Conservation (phyloP, 2,797 vertebrate species). For the Falco novaeseelandiae region DNA sequence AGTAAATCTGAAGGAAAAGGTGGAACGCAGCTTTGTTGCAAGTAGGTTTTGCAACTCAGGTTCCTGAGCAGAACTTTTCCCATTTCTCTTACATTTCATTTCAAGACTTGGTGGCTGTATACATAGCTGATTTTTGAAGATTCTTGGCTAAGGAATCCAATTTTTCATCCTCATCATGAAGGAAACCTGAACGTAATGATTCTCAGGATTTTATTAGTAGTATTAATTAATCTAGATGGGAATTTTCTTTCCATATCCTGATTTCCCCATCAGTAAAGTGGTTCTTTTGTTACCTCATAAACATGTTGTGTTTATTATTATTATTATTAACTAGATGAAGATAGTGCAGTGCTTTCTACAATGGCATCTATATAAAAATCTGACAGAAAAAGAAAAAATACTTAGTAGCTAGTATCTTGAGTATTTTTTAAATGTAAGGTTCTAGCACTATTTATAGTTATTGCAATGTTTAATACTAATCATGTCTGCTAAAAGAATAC, state of each 20-base stretch:
- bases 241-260: background rate
- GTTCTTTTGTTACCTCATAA: background rate
- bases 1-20: background rate
- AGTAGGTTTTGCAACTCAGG: background rate
- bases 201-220: background rate
- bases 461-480: background rate
- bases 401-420: background rate
- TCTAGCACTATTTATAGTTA: background rate
- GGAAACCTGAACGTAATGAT: background rate
- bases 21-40: accelerated
- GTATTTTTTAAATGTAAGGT: background rate
- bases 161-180: background rate
- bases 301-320: too few relatives aligned
- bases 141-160: background rate
- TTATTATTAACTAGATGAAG: background rate
- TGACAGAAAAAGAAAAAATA: background rate
- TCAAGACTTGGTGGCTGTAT: background rate
- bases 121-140: background rate
- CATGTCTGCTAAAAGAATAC: background rate
- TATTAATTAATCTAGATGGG: background rate
- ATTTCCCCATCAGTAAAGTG: background rate
- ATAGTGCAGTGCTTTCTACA: background rate
- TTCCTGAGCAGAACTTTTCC: background rate
- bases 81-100: background rate
- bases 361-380: background rate